A percentile compares a stretch with the other conserved stretches of the same genome.
Evolutionary conservation across 37 sponge, comb jelly and placozoan species (phyloP).

Genomic region (Aphrocallistes beatrix): DNA sequence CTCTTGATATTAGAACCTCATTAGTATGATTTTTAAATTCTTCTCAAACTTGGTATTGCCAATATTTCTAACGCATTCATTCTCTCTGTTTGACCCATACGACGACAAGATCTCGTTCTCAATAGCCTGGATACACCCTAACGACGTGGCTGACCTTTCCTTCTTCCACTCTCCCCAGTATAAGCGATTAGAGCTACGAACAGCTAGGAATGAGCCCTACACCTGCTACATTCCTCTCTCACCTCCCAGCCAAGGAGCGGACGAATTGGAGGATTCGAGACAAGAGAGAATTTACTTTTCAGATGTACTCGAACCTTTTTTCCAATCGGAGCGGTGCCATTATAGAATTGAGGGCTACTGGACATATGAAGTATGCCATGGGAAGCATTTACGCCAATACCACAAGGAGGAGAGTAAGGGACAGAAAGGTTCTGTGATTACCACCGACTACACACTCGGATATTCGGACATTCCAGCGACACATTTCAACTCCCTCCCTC

Average conservation of each 20-base stretch:
- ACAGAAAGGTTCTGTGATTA: background rate
- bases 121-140: background rate
- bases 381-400: constrained; percentile 40
- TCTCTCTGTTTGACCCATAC: background rate
- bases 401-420: constrained; percentile 32
- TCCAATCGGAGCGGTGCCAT: background rate
- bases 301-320: background rate
- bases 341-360: constrained; percentile 46
- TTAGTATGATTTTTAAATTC: background rate
- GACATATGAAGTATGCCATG: constrained; percentile 59
- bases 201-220: background rate
- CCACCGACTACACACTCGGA: background rate
- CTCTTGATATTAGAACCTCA: background rate
- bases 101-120: background rate
- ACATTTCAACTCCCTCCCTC: background rate
- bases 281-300: background rate
- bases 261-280: background rate
- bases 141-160: background rate
- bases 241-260: background rate
- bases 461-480: background rate
- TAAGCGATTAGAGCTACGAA: background rate
- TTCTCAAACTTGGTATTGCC: background rate
- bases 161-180: background rate
- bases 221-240: background rate
- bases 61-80: background rate